These are phyloP conservation scores for Acinonyx jubatus DNA, from an alignment of 2,113 vertebrate species.

Conservation along the genomic window DNA sequence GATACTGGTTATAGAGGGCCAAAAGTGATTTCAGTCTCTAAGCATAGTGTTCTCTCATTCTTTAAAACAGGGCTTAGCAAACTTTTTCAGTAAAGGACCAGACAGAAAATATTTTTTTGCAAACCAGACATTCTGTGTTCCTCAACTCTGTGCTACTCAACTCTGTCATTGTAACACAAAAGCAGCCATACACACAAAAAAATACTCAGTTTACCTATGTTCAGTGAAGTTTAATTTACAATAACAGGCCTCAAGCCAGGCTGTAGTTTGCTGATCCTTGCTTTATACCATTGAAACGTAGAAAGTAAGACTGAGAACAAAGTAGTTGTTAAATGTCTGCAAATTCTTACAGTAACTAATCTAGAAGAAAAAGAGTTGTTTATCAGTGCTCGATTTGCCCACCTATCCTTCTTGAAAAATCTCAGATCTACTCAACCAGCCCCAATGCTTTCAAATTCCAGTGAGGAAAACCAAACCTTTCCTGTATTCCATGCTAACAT, in stretches of 20 bases:
- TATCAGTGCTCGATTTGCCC: neutral
- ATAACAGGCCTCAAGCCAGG: neutral
- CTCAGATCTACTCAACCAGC: neutral
- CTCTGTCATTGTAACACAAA: neutral
- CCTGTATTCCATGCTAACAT: neutral
- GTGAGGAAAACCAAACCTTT: neutral
- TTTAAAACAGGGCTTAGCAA: neutral
- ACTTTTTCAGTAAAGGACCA: neutral
- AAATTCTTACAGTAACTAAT: constrained; percentile 2
- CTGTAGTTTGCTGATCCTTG: neutral
- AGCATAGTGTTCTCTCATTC: neutral
- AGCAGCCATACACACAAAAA: neutral
- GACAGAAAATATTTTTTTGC: neutral
- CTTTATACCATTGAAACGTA: neutral
- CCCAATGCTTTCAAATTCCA: neutral
- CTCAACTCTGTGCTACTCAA: neutral
- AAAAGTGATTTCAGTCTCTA: neutral
- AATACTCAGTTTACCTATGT: neutral
- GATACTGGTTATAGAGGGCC: neutral
- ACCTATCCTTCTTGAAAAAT: constrained; percentile 30
- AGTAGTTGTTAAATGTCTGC: neutral
- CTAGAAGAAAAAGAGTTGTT: neutral
- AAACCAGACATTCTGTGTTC: neutral
- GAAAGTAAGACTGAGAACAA: neutral
- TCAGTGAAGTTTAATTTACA: neutral